Evolutionary conservation across 2,888 invertebrate species (phyloP), one percentile per base, ranked within the genome.

Genomic region (Andrena dorsata): DNA sequence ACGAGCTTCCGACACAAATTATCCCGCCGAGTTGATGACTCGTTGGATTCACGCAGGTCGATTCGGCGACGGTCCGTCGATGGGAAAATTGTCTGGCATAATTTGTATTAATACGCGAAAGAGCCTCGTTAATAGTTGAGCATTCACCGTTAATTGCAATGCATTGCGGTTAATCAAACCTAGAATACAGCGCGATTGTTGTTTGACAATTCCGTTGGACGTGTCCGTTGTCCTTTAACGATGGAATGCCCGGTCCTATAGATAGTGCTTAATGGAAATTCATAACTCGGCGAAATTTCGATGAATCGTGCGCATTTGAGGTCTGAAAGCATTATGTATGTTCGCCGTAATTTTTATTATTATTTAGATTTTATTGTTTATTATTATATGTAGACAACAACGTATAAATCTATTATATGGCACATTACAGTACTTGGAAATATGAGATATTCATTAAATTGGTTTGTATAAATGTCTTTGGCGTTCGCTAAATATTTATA

Each of bases 81-180:
- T 47, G 35, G 20, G 81, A 53, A 76, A 64, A 82, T 82, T 76
- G 76, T 72, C 51, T 65, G 65, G 13, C 68, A 30, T 72, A 68
- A 69, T 82, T 82, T 68, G 76, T 56, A 69, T 81, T 76, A 81
- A 82, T 81, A 69, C 71, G 61, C 82, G 66, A 58, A 47, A 71
- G 60, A 63, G 20, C 47, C 70, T 66, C 68, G 63, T 82, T 81
- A 72, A 86, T 78, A 76, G 76, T 80, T 76, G 61, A 81, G 78
- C 84, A 75, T 20, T n/a, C 58, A 28, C 51, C 65, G 60, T 74
- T 80, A 81, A 81, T 81, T 80, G 58, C 60, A 60, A 80, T 65
- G 60, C 58, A 63, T n/a, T 51, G 69, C 69, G 64, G 80, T 81
- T 80, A 73, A 81, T 80, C 74, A 60, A 80, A 81, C 53, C 74